Conservation (phyloP, 1,140 invertebrate species). For the silkworm (Bombyx mori) region ASM3026992v2 NC_085112.1:1668001-1668500, state of each 20-base stretch:
- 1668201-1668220: conserved; percentile 62
- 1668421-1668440: no score
- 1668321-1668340: conserved; percentile 76
- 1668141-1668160: conserved; percentile 4
- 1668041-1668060: no score
- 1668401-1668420: conserved; percentile 19
- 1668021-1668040: no score
- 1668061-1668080: no score
- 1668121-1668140: no score
- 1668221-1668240: conserved; percentile 65
- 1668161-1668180: conserved; percentile 35
- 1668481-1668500: no score
- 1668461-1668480: no score
- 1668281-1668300: conserved; percentile 70
- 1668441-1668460: no score
- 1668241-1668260: conserved; percentile 74
- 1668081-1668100: no score
- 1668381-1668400: conserved; percentile 25
- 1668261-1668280: conserved; percentile 75
- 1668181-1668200: conserved; percentile 67
- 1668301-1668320: conserved; percentile 73
- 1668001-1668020: no score
- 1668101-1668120: no score
- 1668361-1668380: conserved; percentile 41
- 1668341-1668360: conserved; percentile 39